Evolutionary conservation across 1,140 invertebrate species (phyloP).

Genomic region (Littorina saxatilis): DNA sequence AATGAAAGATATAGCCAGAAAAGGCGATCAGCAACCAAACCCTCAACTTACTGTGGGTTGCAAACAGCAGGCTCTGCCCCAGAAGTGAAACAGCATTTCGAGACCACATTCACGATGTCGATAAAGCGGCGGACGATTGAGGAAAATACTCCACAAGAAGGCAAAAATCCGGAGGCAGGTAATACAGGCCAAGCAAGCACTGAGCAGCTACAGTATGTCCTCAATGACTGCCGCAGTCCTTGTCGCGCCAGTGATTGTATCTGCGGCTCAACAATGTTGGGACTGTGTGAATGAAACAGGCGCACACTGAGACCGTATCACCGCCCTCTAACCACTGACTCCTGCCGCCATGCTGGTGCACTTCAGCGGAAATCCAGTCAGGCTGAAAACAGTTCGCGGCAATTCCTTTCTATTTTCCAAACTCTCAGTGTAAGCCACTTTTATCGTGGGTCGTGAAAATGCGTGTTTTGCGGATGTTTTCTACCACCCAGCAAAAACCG

Average conservation of each 20-base stretch:
- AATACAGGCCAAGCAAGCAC: background rate
- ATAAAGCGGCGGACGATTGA: background rate
- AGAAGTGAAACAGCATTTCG: background rate
- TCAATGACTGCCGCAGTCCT: slow-evolving; percentile 11
- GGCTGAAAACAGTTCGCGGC: too few species aligned
- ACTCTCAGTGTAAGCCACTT: too few species aligned
- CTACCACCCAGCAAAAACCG: background rate
- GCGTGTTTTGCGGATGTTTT: background rate
- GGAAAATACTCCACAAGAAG: background rate
- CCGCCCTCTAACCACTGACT: background rate
- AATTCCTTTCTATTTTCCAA: too few species aligned
- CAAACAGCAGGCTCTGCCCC: background rate
- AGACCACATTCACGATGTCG: background rate
- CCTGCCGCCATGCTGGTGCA: slow-evolving; percentile 14
- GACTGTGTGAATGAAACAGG: slow-evolving; percentile 29
- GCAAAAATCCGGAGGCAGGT: background rate
- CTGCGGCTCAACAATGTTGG: slow-evolving; percentile 18
- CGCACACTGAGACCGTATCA: slow-evolving; percentile 18
- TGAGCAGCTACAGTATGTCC: background rate
- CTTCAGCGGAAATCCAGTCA: too few species aligned
- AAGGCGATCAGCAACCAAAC: slow-evolving; percentile 14
- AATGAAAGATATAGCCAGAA: slow-evolving; percentile 2
- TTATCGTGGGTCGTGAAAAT: too few species aligned
- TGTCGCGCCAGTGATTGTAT: slow-evolving; percentile 24
- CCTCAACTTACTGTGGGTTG: background rate